Conservation (phyloP, 2,113 vertebrate species). For the Motacilla alba region DNA sequence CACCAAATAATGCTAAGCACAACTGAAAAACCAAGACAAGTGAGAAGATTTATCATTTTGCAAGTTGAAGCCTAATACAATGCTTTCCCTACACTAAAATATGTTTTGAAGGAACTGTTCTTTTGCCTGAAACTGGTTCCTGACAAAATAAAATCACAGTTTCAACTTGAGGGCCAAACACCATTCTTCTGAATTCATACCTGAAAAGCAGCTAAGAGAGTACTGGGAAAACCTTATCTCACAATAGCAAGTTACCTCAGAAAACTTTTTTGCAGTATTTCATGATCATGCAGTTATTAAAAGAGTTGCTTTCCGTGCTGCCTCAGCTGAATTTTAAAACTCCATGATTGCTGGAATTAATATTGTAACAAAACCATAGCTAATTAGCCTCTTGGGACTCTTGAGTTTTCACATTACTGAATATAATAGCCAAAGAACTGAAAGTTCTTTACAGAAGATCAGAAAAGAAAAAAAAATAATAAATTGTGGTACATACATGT, state of each 20-base stretch:
- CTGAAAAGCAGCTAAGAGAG: neutral
- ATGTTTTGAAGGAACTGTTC: neutral
- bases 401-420: neutral
- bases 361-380: neutral
- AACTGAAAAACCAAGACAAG: neutral
- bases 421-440: neutral
- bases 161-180: neutral
- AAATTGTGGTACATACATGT: neutral
- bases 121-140: neutral
- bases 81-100: neutral
- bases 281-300: neutral
- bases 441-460: neutral
- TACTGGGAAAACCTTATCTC: neutral
- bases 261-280: neutral
- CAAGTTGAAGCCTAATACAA: neutral
- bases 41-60: neutral
- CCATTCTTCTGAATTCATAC: neutral
- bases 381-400: slow-evolving; percentile 17
- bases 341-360: neutral
- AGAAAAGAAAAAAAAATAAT: neutral
- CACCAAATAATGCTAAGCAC: neutral
- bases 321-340: slow-evolving; percentile 23
- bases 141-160: neutral
- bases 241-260: neutral
- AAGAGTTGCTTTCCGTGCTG: neutral